These are phyloP conservation scores for Pangasius djambal DNA, from an alignment of 2,797 vertebrate species.

Conservation along the genomic window DNA sequence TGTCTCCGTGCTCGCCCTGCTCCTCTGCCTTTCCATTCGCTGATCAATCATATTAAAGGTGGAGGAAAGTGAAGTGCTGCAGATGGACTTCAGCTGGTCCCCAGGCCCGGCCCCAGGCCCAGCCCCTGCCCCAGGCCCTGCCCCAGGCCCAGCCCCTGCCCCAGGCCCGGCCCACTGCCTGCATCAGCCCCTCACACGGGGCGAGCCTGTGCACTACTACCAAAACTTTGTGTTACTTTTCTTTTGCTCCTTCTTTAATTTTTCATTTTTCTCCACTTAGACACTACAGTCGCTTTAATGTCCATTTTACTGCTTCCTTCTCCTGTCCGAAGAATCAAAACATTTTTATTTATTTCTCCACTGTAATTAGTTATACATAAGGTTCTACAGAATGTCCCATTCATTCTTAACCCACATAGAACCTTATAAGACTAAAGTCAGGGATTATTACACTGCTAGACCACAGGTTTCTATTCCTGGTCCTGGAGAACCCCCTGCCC, in stretches of 20 bases:
- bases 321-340: background rate
- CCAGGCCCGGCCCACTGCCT: constrained; percentile 44
- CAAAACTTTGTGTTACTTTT: background rate
- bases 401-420: background rate
- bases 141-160: constrained; percentile 51
- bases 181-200: background rate
- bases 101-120: constrained; percentile 64
- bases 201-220: background rate
- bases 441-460: background rate
- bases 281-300: background rate
- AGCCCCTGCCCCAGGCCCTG: constrained; percentile 54
- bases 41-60: constrained; percentile 79
- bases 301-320: background rate
- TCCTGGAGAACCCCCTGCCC: background rate
- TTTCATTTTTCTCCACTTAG: background rate
- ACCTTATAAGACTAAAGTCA: background rate
- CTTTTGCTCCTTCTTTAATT: background rate
- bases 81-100: constrained; percentile 80
- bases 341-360: background rate
- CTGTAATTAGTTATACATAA: background rate
- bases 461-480: background rate
- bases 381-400: background rate
- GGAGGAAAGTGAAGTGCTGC: constrained; percentile 62
- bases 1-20: constrained; percentile 39
- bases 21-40: constrained; percentile 75